These are phyloP conservation scores for Sebastes vulpes DNA, from an alignment of 2,797 vertebrate genomes.

Conservation along the genomic window DNA sequence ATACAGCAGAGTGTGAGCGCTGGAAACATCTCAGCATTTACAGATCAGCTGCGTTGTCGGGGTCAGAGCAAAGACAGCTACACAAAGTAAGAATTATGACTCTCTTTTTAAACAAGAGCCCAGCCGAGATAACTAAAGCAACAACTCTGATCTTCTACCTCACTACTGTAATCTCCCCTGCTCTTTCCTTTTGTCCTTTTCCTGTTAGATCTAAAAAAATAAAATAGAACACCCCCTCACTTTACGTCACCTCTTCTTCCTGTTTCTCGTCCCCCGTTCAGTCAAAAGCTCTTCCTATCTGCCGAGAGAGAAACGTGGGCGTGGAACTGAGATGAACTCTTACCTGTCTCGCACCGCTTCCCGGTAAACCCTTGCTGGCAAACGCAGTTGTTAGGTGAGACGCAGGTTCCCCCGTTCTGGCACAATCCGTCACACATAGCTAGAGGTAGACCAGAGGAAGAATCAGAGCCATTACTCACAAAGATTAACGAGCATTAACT, in stretches of 20 bases:
- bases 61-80: constrained; percentile 17
- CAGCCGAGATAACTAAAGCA: constrained; percentile 12
- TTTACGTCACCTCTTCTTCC: not conserved
- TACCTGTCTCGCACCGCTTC: constrained; percentile 95
- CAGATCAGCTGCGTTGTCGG: constrained; percentile 43
- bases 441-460: constrained; percentile 79
- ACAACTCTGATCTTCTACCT: constrained; percentile 10
- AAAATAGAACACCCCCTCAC: not conserved
- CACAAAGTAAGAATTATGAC: constrained; percentile 29
- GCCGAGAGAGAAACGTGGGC: not conserved
- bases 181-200: not conserved
- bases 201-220: not conserved
- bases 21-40: constrained; percentile 31
- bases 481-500: constrained; percentile 76
- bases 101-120: not conserved
- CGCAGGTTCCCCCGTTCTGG: constrained; percentile 94
- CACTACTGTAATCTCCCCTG: not conserved
- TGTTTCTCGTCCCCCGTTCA: not conserved
- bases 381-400: constrained; percentile 93
- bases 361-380: constrained; percentile 97
- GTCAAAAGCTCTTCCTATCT: constrained; percentile 12
- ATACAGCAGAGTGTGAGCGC: not conserved
- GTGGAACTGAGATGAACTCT: constrained; percentile 56
- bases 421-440: constrained; percentile 96
- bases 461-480: constrained; percentile 65